Conservation (phyloP, 2,113 vertebrate species). For the Chamaetylas fuelleborni region DNA sequence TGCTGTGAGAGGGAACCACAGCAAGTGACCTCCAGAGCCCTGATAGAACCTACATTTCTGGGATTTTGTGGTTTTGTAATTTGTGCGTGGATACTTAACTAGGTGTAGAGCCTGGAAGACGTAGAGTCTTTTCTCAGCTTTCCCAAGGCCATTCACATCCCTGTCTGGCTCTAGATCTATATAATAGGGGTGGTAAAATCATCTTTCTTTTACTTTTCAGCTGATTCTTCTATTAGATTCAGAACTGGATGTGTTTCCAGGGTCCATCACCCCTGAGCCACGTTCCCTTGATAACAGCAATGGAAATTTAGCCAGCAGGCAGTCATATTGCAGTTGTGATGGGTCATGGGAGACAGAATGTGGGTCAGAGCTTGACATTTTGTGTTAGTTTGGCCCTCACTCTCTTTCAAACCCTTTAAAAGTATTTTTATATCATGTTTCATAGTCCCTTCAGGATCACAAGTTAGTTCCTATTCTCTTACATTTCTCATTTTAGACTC, state of each 20-base stretch:
- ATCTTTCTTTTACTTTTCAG: background rate
- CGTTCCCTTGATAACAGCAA: background rate
- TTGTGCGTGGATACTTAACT: background rate
- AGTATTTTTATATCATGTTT: conserved; percentile 33
- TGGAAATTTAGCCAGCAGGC: background rate
- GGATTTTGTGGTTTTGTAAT: background rate
- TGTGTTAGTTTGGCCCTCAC: background rate
- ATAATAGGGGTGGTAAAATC: background rate
- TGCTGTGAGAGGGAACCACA: background rate
- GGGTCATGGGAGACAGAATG: background rate
- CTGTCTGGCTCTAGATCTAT: background rate
- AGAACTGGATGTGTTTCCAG: background rate
- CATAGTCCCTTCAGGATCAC: background rate
- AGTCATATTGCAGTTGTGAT: background rate
- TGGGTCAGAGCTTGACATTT: background rate
- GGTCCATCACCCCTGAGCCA: background rate
- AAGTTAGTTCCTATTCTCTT: background rate
- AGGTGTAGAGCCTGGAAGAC: background rate
- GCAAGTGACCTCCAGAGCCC: background rate
- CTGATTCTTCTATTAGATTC: background rate
- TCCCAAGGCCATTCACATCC: background rate
- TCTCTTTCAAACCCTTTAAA: background rate
- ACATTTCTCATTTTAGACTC: background rate
- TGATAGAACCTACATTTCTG: background rate
- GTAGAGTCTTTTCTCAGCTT: background rate